phyloP scores from a whole-genome alignment of 2,113 vertebrate species.

The Zosterops hypoxanthus region DNA sequence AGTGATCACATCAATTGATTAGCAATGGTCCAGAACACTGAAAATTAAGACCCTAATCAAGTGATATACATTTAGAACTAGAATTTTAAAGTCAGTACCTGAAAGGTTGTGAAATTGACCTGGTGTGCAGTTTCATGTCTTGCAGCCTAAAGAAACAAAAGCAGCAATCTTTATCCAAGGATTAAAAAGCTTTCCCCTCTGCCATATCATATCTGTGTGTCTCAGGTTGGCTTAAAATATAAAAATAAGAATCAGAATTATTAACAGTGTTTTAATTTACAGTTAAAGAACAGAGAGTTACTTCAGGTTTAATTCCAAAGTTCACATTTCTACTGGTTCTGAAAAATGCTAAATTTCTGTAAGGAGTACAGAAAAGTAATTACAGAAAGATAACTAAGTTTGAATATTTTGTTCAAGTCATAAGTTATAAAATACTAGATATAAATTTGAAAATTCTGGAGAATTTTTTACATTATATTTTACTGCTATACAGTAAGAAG shows the following conservation, averaged over 20 bases:
- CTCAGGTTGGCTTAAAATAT: neutral
- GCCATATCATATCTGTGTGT: neutral
- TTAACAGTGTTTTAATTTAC: neutral
- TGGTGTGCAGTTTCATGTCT: conserved; percentile 80
- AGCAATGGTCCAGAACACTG: neutral
- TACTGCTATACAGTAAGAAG: neutral
- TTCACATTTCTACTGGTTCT: neutral
- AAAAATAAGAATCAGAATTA: neutral
- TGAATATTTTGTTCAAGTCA: neutral
- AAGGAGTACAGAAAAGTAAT: neutral
- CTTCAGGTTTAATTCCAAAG: neutral
- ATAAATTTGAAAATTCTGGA: neutral
- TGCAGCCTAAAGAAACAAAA: conserved; percentile 76
- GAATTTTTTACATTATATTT: neutral
- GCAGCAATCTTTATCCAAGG: neutral
- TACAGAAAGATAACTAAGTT: neutral
- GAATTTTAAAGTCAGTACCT: conserved; percentile 74
- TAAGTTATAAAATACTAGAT: neutral
- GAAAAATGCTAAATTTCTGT: neutral
- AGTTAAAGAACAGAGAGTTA: neutral
- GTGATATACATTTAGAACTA: neutral
- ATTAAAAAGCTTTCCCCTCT: neutral
- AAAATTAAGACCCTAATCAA: neutral
- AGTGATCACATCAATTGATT: neutral
- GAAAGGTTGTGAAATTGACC: conserved; percentile 84